These are phyloP conservation scores for Tortricodes alternella DNA, from an alignment of 2,888 invertebrate genomes.

Conservation along the genomic window DNA sequence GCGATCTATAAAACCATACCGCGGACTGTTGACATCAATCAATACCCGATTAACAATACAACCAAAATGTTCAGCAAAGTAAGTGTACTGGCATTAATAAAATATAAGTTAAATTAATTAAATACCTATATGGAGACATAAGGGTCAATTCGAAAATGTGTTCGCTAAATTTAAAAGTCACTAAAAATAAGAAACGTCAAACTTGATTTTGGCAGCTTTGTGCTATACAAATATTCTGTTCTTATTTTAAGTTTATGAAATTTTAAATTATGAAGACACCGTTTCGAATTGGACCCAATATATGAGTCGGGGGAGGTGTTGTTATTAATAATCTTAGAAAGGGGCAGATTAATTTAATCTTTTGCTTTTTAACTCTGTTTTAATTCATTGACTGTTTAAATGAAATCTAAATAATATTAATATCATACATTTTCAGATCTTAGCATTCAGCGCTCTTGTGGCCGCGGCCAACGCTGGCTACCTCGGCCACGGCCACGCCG, in stretches of 20 bases:
- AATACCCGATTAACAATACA: constrained; percentile 54
- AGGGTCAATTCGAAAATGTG: too few relatives aligned
- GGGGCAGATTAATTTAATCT: not conserved
- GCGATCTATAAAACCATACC: constrained; percentile 66
- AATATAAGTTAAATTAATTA: too few relatives aligned
- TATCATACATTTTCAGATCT: constrained; percentile 52
- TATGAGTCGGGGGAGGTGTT: too few relatives aligned
- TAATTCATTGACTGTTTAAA: not conserved
- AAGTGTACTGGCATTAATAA: constrained; percentile 40
- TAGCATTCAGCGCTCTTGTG: constrained; percentile 65
- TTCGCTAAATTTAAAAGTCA: too few relatives aligned
- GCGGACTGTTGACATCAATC: constrained; percentile 60
- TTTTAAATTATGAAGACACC: too few relatives aligned
- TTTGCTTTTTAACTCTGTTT: not conserved
- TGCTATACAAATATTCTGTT: too few relatives aligned
- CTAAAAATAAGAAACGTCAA: too few relatives aligned
- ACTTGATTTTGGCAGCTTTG: too few relatives aligned
- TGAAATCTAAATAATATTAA: not conserved
- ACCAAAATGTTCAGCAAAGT: constrained; percentile 69
- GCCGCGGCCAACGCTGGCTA: constrained; percentile 73
- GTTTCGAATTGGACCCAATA: too few relatives aligned
- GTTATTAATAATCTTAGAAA: too few relatives aligned
- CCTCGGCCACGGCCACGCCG: constrained; percentile 55
- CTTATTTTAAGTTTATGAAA: too few relatives aligned
- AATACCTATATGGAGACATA: too few relatives aligned